phyloP scores from a whole-genome alignment of 2,113 vertebrate genomes.

The Phocoena sinus region DNA sequence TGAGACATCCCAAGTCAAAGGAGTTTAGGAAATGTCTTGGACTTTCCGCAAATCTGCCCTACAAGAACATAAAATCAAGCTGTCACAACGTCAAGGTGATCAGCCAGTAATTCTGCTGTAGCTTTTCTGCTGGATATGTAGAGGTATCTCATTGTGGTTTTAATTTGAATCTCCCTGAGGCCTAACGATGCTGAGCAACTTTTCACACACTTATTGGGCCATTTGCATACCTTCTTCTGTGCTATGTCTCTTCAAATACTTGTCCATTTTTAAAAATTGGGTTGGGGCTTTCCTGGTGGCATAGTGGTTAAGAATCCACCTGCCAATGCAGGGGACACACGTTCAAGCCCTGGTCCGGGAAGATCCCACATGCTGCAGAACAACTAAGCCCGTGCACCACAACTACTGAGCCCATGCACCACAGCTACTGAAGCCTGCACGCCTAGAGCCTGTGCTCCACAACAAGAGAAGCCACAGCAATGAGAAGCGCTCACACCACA shows the following conservation, averaged over 20 bases:
- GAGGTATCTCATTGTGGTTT: not conserved
- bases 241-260: not conserved
- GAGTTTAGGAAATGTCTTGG: not conserved
- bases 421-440: no score
- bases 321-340: no score
- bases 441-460: no score
- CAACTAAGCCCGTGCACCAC: no score
- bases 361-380: no score
- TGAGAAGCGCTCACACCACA: no score
- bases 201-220: not conserved
- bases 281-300: no score
- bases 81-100: not conserved
- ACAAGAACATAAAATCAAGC: not conserved
- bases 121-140: not conserved
- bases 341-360: no score
- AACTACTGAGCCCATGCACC: no score
- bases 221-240: not conserved
- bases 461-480: no score
- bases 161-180: not conserved
- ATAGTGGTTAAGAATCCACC: no score
- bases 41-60: not conserved
- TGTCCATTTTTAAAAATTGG: not conserved
- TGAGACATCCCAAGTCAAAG: not conserved
- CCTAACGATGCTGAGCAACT: not conserved
- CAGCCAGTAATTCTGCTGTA: not conserved